A percentile compares a stretch with the other conserved stretches of the same genome.
Evolutionary conservation across 1,140 invertebrate genomes (phyloP).

Genomic region (Nebria ingens): DNA sequence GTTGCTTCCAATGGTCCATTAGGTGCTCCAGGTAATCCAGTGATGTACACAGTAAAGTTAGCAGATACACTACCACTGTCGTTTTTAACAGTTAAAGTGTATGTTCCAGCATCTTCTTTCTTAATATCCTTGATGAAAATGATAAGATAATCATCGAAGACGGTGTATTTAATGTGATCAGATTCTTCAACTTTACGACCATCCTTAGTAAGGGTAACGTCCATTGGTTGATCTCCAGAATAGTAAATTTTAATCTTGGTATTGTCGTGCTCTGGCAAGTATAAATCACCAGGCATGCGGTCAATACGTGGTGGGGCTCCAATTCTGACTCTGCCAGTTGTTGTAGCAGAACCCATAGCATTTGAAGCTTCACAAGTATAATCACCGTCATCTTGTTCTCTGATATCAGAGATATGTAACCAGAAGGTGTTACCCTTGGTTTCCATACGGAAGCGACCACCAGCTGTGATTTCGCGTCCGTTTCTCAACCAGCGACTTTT

Average conservation of each 20-base stretch:
- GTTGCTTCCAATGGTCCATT: slow-evolving; percentile 83
- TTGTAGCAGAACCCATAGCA: slow-evolving; percentile 78
- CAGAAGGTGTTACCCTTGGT: slow-evolving; percentile 69
- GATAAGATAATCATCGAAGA: slow-evolving; percentile 93
- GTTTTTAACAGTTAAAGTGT: slow-evolving; percentile 82
- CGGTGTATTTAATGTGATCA: slow-evolving; percentile 76
- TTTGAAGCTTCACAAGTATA: slow-evolving; percentile 95
- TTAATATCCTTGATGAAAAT: slow-evolving; percentile 83
- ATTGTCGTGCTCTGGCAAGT: slow-evolving; percentile 87
- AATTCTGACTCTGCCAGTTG: slow-evolving; percentile 77
- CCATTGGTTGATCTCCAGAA: slow-evolving; percentile 84
- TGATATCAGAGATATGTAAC: slow-evolving; percentile 83
- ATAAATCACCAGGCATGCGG: slow-evolving; percentile 78
- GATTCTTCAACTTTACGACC: slow-evolving; percentile 68
- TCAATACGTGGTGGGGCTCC: slow-evolving; percentile 90
- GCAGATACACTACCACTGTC: slow-evolving; percentile 78
- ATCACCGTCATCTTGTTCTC: slow-evolving; percentile 87
- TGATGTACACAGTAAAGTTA: slow-evolving; percentile 78
- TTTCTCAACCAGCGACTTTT: slow-evolving; percentile 88
- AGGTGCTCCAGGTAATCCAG: slow-evolving; percentile 86
- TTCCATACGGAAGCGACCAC: slow-evolving; percentile 62
- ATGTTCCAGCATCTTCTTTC: slow-evolving; percentile 74
- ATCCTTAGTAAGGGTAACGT: slow-evolving; percentile 72
- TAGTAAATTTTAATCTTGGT: slow-evolving; percentile 91
- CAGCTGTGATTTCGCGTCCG: slow-evolving; percentile 68